phyloP scores from a whole-genome alignment of 2,113 vertebrate species.

The Nothobranchius furzeri region DNA sequence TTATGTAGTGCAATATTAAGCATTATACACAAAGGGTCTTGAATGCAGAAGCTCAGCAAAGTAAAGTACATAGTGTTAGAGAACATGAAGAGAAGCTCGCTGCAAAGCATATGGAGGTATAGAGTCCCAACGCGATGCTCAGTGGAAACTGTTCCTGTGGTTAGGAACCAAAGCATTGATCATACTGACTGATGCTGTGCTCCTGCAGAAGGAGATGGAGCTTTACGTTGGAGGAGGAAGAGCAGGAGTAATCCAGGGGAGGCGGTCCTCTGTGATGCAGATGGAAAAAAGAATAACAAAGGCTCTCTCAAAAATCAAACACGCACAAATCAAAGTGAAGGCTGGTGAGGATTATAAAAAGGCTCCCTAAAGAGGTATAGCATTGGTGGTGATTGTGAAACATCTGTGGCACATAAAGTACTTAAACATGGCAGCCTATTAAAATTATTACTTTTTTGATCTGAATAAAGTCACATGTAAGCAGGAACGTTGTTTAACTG shows the following conservation, averaged over 20 bases:
- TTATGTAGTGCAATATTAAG: no score
- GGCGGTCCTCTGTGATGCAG: slow-evolving; percentile 3
- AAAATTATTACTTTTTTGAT: neutral
- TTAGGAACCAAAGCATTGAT: slow-evolving; percentile 18
- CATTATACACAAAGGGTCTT: neutral
- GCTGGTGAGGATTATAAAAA: slow-evolving; percentile 4
- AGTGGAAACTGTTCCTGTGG: slow-evolving; percentile 6
- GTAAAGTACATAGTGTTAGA: neutral
- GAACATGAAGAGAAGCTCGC: neutral
- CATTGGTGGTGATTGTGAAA: neutral
- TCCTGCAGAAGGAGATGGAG: slow-evolving; percentile 6
- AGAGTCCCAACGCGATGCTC: neutral
- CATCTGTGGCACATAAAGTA: neutral
- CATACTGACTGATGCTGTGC: slow-evolving; percentile 15
- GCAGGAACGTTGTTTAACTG: no score
- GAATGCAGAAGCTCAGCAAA: neutral
- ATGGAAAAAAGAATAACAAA: neutral
- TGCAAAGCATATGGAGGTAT: slow-evolving; percentile 5
- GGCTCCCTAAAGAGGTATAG: neutral
- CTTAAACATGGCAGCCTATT: neutral
- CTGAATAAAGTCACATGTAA: neutral
- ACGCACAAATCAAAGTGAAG: slow-evolving; percentile 12
- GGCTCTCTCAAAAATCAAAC: slow-evolving; percentile 3
- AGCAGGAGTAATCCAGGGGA: slow-evolving; percentile 3
- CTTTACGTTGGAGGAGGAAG: slow-evolving; percentile 5